A percentile compares a stretch with the other conserved stretches of the same genome.
Conservation (phyloP, 2,797 vertebrate genomes). For the Gorsachius magnificus region DNA sequence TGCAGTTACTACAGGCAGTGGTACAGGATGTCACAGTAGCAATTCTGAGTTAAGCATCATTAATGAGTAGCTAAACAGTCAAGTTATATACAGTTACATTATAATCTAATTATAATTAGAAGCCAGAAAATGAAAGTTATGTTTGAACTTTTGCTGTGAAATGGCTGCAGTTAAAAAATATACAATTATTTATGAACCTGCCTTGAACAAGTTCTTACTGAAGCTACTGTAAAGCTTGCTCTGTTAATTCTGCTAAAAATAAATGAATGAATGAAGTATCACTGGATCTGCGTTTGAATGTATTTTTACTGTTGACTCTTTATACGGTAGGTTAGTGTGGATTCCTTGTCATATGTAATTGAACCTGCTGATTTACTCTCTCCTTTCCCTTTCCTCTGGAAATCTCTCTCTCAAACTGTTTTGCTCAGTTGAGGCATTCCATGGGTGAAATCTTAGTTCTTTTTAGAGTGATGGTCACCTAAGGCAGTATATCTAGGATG, state of each 20-base stretch:
- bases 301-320: neutral
- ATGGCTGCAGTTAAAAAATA: neutral
- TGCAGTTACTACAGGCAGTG: neutral
- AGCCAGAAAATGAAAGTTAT: neutral
- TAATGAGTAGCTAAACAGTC: neutral
- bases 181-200: neutral
- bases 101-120: neutral
- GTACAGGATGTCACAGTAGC: slow-evolving; percentile 3
- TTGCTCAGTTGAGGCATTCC: neutral
- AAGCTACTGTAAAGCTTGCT: neutral
- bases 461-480: neutral
- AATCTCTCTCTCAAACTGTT: neutral
- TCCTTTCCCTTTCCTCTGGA: neutral
- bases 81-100: neutral
- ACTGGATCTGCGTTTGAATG: neutral
- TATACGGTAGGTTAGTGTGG: neutral
- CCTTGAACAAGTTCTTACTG: neutral
- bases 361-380: neutral
- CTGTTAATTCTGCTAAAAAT: neutral
- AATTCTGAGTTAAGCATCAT: slow-evolving; percentile 9
- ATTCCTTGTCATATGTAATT: neutral
- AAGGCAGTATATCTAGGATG: neutral
- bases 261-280: neutral
- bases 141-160: neutral
- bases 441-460: neutral